Conservation (phyloP, 2,888 invertebrate species). For the Lacanobia oleracea region DNA sequence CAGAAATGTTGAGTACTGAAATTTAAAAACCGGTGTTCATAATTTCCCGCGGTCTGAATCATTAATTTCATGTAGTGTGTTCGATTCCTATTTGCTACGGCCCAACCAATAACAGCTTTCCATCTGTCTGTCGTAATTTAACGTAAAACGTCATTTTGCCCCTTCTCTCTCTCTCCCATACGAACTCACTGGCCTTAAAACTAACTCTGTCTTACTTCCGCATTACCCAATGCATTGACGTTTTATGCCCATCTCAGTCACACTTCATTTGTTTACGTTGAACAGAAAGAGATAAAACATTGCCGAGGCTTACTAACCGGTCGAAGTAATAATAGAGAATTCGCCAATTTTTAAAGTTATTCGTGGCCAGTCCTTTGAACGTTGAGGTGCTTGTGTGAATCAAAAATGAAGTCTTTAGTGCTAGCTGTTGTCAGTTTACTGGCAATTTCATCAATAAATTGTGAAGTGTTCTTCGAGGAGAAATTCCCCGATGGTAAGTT, state of each 20-base stretch:
- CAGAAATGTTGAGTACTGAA: conserved; percentile 5
- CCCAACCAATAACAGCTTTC: conserved; percentile 91
- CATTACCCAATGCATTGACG: conserved; percentile 74
- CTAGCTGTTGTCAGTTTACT: conserved; percentile 91
- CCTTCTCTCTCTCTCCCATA: conserved; percentile 76
- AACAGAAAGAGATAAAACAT: conserved; percentile 73
- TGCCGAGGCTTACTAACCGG: conserved; percentile 73
- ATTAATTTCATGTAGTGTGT: conserved; percentile 82
- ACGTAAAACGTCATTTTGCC: conserved; percentile 75
- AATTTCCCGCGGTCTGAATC: conserved; percentile 74
- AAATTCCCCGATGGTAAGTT: conserved; percentile 95
- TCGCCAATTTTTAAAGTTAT: conserved; percentile 86
- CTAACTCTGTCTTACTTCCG: conserved; percentile 78
- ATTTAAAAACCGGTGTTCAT: conserved; percentile 61
- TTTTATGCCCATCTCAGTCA: conserved; percentile 75
- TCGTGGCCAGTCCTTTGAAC: conserved; percentile 87
- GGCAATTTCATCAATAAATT: conserved; percentile 91
- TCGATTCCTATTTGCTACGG: conserved; percentile 85
- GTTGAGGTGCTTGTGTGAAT: conserved; percentile 81
- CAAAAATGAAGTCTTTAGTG: conserved; percentile 90
- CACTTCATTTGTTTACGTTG: conserved; percentile 46
- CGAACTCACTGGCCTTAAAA: conserved; percentile 48
- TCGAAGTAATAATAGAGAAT: conserved; percentile 84
- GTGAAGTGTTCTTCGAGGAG: conserved; percentile 95
- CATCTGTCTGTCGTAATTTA: conserved; percentile 92